Evolutionary conservation across 2,888 invertebrate genomes (phyloP), one percentile per base, ranked within the genome.

Genomic region (Drosophila rubida): DNA sequence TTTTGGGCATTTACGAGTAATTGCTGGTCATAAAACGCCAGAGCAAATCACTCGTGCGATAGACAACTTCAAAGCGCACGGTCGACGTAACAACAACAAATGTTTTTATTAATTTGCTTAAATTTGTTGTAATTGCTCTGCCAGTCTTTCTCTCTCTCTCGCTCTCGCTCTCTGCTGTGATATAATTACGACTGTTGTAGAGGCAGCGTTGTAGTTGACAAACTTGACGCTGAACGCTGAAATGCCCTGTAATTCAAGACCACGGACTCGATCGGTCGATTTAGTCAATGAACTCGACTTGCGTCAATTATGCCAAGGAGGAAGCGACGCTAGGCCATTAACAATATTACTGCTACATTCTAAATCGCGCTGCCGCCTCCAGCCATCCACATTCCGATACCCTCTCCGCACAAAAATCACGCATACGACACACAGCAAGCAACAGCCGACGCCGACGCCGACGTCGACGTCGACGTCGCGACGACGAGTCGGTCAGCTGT

Each of bases 111-210:
- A 58, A 72, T 80, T 78, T 75, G 65, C 48, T 30, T 46, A 42
- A 67, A 63, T 69, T 62, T 80, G 19, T 37, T 80, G 65, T 75
- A 78, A 80, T 65, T 77, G 63, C 49, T 66, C 16, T 49, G 27
- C 48, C 6, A 7, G 4, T 13, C 35, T 37, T 14, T 27, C 27
- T 7, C 0, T 27, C 27, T 27, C 49, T 63, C 19, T 58, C 23
- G n/a, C n/a, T n/a, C 57, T 27, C 9, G n/a, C 4, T 13, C 44
- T 39, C 23, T 9, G 63, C 49, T 45, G 32, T 53, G 66, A 37
- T 37, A 37, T 37, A 37, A 37, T 37, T 37, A 37, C 14, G 6
- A 13, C 35, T 14, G 14, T 13, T 37, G 35, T 37, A 37, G n/a
- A n/a, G n/a, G n/a, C n/a, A n/a, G n/a, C n/a, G n/a, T 37, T 13